Conservation (phyloP, 2,888 invertebrate species). For the Pseudococcus jackbeardsleyi region DNA sequence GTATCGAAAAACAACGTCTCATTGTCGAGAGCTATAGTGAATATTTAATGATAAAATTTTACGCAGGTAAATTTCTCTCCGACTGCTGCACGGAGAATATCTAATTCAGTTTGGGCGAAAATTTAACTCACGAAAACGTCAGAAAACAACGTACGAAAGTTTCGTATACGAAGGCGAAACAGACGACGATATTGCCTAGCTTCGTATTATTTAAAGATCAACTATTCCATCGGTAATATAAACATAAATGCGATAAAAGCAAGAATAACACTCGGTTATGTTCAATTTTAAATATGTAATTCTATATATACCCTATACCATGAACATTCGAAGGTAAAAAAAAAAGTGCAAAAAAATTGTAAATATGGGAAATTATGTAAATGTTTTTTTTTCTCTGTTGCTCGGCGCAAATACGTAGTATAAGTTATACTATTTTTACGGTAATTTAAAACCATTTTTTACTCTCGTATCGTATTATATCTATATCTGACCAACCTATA, state of each 20-base stretch:
- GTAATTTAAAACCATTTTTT: constrained; percentile 22
- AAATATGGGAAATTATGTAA: constrained; percentile 29
- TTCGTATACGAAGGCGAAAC: background rate
- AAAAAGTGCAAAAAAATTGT: background rate
- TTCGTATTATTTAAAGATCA: constrained; percentile 12
- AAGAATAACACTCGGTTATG: constrained; percentile 17
- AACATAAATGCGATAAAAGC: constrained; percentile 21
- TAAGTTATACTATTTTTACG: background rate
- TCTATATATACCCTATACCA: background rate
- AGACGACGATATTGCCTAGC: background rate
- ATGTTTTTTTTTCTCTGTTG: background rate
- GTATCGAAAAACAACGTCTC: background rate
- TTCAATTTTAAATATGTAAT: constrained; percentile 37
- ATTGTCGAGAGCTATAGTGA: background rate
- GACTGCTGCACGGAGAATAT: background rate
- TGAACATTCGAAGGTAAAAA: background rate
- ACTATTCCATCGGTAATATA: background rate
- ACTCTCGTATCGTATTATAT: background rate
- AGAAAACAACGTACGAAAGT: background rate
- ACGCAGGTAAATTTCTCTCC: background rate
- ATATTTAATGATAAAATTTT: constrained; percentile 3
- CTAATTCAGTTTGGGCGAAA: background rate
- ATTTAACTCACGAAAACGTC: constrained; percentile 3
- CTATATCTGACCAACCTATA: constrained; percentile 9
- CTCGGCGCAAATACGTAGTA: background rate